Conservation (phyloP, 2,113 vertebrate genomes). For the Scophthalmus maximus region DNA sequence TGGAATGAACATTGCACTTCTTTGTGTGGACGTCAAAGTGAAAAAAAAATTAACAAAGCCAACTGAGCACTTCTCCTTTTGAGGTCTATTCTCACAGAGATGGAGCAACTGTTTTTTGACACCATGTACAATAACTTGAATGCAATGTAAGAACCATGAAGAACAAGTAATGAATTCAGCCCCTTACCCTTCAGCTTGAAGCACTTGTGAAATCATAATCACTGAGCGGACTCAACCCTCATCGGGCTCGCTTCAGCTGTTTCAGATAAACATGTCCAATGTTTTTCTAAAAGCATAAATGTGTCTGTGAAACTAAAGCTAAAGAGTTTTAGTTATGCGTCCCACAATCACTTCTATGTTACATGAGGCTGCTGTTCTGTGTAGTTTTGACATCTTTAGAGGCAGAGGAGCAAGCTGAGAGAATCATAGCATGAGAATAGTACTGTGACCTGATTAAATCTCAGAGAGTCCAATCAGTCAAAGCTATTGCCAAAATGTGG, state of each 20-base stretch:
- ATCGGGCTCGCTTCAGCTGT: slow-evolving; percentile 6
- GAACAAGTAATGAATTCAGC: not conserved
- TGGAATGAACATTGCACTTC: not conserved
- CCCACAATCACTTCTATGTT: not conserved
- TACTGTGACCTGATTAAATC: slow-evolving; percentile 60
- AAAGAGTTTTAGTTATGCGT: not conserved
- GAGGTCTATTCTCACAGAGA: not conserved
- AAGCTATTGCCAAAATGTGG: slow-evolving; percentile 38
- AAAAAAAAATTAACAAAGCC: not conserved
- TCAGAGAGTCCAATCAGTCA: slow-evolving; percentile 15
- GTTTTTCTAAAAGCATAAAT: slow-evolving; percentile 52
- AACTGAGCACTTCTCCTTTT: slow-evolving; percentile 46
- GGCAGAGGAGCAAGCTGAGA: not conserved
- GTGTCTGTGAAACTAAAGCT: not conserved
- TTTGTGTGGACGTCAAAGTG: slow-evolving; percentile 11
- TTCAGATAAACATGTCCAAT: slow-evolving; percentile 47
- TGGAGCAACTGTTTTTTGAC: slow-evolving; percentile 1
- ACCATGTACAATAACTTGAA: too few relatives aligned
- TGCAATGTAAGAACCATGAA: too few relatives aligned
- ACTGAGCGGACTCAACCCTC: slow-evolving; percentile 23
- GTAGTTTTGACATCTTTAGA: not conserved
- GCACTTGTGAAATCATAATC: slow-evolving; percentile 31
- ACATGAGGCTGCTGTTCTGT: not conserved
- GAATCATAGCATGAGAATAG: not conserved
- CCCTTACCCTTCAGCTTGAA: slow-evolving; percentile 3